These are phyloP conservation scores for Tursiops truncatus DNA, from an alignment of 2,113 vertebrate species.

Conservation along the genomic window DNA sequence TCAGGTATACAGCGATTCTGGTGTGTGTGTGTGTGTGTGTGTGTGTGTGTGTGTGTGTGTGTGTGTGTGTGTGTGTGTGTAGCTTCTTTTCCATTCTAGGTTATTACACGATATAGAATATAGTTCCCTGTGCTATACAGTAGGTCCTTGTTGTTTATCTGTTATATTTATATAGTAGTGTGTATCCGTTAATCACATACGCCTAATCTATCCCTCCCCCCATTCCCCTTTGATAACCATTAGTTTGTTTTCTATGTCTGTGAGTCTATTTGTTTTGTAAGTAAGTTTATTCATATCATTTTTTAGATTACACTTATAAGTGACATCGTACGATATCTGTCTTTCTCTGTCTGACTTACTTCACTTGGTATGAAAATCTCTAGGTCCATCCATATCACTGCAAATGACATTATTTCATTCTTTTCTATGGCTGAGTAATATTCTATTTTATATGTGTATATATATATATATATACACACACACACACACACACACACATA, in stretches of 20 bases:
- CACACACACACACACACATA: rapidly evolving
- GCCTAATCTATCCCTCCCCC: neutral
- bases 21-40: too few relatives aligned
- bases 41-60: neutral
- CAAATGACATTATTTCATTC: neutral
- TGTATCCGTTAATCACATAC: neutral
- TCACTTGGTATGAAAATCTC: neutral
- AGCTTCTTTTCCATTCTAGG: neutral
- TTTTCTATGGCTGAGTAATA: neutral
- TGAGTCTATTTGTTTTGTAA: neutral
- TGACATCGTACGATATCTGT: neutral
- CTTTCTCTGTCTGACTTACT: neutral
- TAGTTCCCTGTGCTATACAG: neutral
- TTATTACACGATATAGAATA: neutral
- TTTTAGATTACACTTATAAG: neutral
- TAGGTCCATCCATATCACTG: neutral
- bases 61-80: neutral
- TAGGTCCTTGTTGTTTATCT: neutral
- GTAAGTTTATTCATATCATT: neutral
- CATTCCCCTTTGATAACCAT: neutral
- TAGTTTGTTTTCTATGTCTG: neutral
- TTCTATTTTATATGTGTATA: neutral
- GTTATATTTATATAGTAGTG: neutral
- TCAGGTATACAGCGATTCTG: neutral
- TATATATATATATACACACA: too few relatives aligned